Percentiles rank a stretch among this genome's conserved stretches.
phyloP scores from a whole-genome alignment of 2,113 vertebrate species.

The Xenopus borealis region DNA sequence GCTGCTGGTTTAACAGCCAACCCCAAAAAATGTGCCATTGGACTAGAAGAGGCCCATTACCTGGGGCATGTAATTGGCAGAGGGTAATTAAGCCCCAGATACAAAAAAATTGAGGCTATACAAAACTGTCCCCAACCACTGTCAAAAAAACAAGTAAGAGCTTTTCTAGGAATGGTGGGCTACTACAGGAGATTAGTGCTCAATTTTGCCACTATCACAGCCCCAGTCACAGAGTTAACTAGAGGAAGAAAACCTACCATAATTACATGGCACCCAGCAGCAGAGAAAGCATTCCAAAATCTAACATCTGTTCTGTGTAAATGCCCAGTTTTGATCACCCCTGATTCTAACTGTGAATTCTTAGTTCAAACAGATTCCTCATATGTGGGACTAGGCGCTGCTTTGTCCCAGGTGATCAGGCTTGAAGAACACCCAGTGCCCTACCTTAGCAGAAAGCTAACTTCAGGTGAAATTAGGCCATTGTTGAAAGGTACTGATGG shows the following conservation, averaged over 20 bases:
- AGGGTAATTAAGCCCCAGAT: background rate
- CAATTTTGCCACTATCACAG: background rate
- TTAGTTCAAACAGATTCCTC: no score
- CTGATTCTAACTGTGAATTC: no score
- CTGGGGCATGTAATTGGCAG: background rate
- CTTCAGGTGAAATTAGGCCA: no score
- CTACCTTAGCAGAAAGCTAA: no score
- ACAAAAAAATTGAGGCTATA: background rate
- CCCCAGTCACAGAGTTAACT: background rate
- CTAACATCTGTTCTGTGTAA: background rate
- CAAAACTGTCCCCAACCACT: background rate
- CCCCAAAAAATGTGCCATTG: background rate
- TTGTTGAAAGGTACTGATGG: no score
- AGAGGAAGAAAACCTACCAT: background rate
- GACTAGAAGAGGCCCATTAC: background rate
- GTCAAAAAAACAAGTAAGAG: background rate
- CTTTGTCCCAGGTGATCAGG: no score
- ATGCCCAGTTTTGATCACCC: no score
- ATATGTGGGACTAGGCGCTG: no score
- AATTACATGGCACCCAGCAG: background rate
- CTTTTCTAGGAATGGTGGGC: background rate
- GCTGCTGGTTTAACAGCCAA: background rate
- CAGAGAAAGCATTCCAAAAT: background rate
- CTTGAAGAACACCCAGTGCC: no score
- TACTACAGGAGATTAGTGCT: conserved; percentile 10